Percentiles rank a stretch among this genome's conserved stretches.
These are phyloP conservation scores for Papilio glaucus DNA, from an alignment of 1,140 invertebrate genomes.

Conservation along the genomic window DNA sequence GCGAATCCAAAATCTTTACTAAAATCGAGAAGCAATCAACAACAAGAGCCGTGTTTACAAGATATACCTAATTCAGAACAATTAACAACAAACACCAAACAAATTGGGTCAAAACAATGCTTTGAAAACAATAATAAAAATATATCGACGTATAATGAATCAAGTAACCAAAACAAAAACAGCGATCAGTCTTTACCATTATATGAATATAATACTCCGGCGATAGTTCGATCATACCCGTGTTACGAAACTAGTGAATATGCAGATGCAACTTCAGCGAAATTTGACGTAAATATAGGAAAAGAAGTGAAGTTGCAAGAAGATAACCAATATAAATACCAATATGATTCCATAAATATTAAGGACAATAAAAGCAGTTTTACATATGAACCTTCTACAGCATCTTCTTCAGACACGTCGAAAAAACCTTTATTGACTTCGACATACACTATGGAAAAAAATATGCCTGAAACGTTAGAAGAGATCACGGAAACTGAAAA, in stretches of 20 bases:
- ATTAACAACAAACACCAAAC: constrained; percentile 12
- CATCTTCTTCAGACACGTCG: no score
- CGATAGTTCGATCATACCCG: constrained; percentile 34
- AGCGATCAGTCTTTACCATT: constrained; percentile 49
- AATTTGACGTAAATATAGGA: neutral
- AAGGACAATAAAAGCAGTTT: no score
- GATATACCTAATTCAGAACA: constrained; percentile 14
- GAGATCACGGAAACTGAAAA: no score
- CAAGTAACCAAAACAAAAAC: constrained; percentile 42
- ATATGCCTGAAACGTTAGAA: no score
- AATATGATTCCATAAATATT: no score
- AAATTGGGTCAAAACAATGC: constrained; percentile 13
- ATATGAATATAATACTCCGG: constrained; percentile 50
- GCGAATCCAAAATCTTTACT: constrained; percentile 79
- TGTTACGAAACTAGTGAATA: constrained; percentile 53
- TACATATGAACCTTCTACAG: no score
- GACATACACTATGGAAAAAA: no score
- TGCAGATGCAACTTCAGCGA: constrained; percentile 33
- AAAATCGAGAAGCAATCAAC: constrained; percentile 68
- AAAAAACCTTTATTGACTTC: no score
- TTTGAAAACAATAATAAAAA: constrained; percentile 43
- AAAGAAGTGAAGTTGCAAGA: neutral
- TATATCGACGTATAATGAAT: constrained; percentile 32
- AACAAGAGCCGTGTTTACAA: constrained; percentile 47
- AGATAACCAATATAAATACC: constrained; percentile 39